These are phyloP conservation scores for Staurois parvus DNA, from an alignment of 2,797 vertebrate species.

Conservation along the genomic window DNA sequence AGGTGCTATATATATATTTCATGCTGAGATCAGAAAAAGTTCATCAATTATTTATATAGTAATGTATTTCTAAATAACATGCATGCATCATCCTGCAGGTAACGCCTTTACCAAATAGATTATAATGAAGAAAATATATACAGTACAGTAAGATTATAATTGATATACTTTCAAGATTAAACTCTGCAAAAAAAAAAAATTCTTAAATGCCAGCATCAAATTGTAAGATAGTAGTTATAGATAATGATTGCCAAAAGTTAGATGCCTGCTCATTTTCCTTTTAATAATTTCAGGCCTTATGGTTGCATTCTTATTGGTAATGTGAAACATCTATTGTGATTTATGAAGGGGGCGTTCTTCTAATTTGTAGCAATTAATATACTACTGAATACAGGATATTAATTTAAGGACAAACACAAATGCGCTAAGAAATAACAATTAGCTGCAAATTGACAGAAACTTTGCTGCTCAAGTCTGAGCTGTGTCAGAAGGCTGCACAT, in stretches of 20 bases:
- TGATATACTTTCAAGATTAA: background rate
- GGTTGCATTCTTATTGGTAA: conserved; percentile 35
- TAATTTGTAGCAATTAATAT: conserved; percentile 56
- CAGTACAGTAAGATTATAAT: background rate
- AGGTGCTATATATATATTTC: background rate
- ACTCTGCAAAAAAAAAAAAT: background rate
- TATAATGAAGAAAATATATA: no score
- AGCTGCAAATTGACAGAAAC: conserved; percentile 53
- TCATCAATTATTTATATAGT: background rate
- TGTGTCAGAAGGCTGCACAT: conserved; percentile 14
- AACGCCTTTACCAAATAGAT: no score
- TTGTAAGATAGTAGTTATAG: background rate
- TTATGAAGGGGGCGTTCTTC: conserved; percentile 47
- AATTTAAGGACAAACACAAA: conserved; percentile 43
- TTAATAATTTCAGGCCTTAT: conserved; percentile 41
- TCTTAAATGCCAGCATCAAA: background rate
- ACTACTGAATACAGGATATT: conserved; percentile 43
- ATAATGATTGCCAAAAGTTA: conserved; percentile 13
- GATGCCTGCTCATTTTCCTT: conserved; percentile 8
- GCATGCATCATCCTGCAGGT: no score
- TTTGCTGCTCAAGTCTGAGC: conserved; percentile 55
- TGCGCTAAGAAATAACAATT: conserved; percentile 41
- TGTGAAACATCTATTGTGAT: conserved; percentile 45
- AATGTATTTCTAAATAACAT: background rate
- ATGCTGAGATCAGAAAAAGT: background rate